phyloP scores from a whole-genome alignment of 2,113 vertebrate genomes.

The Stigmatopora argus region DNA sequence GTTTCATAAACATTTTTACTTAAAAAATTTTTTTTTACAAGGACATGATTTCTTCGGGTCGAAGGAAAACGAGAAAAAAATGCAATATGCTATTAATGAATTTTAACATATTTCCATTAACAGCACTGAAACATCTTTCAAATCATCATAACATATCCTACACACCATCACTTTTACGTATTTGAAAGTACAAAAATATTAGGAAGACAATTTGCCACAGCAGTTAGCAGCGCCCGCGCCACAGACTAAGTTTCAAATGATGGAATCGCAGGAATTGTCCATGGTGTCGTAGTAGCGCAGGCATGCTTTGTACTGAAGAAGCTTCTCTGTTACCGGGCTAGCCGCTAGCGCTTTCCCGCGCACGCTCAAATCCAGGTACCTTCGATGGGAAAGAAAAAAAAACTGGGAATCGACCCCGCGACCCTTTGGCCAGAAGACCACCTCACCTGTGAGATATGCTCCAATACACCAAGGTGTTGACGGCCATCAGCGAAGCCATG shows the following conservation, averaged over 20 bases:
- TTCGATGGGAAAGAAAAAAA: constrained; percentile 35
- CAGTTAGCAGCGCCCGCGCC: constrained; percentile 56
- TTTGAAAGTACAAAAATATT: background rate
- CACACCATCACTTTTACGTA: too few relatives aligned
- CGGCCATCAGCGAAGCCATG: constrained; percentile 76
- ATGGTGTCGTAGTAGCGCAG: constrained; percentile 76
- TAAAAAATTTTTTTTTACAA: too few relatives aligned
- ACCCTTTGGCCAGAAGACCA: background rate
- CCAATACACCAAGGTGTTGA: constrained; percentile 82
- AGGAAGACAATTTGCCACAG: background rate
- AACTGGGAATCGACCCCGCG: background rate
- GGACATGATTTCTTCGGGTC: too few relatives aligned
- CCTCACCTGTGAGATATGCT: constrained; percentile 79
- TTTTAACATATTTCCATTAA: too few relatives aligned
- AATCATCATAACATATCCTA: too few relatives aligned
- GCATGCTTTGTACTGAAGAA: constrained; percentile 74
- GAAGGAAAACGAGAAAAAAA: too few relatives aligned
- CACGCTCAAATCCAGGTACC: constrained; percentile 76
- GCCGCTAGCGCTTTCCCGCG: constrained; percentile 58
- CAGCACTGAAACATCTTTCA: too few relatives aligned
- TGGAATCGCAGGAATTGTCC: constrained; percentile 71
- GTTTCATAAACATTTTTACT: too few relatives aligned
- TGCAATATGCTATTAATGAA: too few relatives aligned
- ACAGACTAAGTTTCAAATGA: constrained; percentile 53
- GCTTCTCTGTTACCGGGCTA: constrained; percentile 74